Evolutionary conservation across 1,140 invertebrate species (phyloP).

Genomic region (Drosophila tani): DNA sequence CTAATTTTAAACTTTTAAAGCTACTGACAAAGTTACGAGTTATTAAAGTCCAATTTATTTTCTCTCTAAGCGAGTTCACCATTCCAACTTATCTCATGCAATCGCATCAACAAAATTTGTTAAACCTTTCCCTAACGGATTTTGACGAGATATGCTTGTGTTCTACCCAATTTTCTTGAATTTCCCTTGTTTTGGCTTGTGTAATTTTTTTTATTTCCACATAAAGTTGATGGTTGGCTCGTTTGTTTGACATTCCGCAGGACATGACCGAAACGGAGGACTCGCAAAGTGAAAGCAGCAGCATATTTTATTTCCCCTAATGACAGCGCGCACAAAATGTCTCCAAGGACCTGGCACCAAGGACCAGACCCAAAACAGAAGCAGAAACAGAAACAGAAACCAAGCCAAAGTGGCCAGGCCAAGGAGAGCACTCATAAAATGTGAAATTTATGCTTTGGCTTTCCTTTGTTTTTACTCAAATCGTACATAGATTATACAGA

Average conservation of each 20-base stretch:
- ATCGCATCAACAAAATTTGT: conserved; percentile 12
- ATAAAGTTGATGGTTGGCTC: conserved; percentile 79
- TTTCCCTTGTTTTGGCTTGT: conserved; percentile 45
- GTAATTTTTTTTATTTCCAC: conserved; percentile 76
- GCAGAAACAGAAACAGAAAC: conserved; percentile 5
- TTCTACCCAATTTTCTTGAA: conserved; percentile 27
- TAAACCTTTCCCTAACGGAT: conserved; percentile 15
- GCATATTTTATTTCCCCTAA: conserved; percentile 84
- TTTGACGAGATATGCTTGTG: conserved; percentile 23
- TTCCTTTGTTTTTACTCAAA: conserved; percentile 83
- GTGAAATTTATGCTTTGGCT: conserved; percentile 80
- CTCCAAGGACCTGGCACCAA: conserved; percentile 59
- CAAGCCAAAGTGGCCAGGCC: conserved; percentile 47
- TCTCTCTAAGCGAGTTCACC: neutral
- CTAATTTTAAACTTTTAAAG: neutral
- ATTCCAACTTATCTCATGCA: conserved; percentile 11
- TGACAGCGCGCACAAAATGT: conserved; percentile 76
- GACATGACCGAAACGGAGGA: conserved; percentile 63
- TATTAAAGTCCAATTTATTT: neutral
- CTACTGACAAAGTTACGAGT: neutral
- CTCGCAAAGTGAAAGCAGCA: conserved; percentile 39
- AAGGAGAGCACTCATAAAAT: conserved; percentile 79
- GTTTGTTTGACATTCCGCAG: conserved; percentile 83
- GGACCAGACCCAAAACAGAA: conserved; percentile 31
- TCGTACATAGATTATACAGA: conserved; percentile 84